phyloP scores from a whole-genome alignment of 2,888 invertebrate genomes.

The Isoperla grammatica region DNA sequence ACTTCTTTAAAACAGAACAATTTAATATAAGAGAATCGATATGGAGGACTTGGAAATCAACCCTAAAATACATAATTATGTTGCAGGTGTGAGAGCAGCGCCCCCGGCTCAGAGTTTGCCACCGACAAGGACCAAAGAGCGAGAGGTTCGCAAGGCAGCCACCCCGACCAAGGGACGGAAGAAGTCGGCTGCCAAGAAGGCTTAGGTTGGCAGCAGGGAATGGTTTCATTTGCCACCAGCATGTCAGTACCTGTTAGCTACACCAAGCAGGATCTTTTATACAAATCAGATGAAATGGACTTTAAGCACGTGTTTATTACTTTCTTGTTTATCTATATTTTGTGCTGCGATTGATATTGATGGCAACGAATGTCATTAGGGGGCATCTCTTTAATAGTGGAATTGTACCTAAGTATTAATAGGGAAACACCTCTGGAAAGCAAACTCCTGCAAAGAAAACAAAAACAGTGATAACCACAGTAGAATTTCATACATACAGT shows the following conservation, averaged over 20 bases:
- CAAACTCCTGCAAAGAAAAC: neutral
- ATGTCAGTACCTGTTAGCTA: conserved; percentile 21
- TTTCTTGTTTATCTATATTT: conserved; percentile 13
- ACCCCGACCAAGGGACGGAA: conserved; percentile 25
- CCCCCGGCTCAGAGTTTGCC: conserved; percentile 24
- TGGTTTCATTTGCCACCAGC: conserved; percentile 18
- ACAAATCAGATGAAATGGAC: conserved; percentile 23
- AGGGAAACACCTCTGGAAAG: neutral
- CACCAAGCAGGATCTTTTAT: conserved; percentile 25
- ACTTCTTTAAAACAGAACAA: too few species aligned
- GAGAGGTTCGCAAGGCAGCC: conserved; percentile 22
- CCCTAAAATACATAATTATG: too few species aligned
- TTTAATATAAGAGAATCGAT: too few species aligned
- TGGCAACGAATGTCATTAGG: conserved; percentile 18
- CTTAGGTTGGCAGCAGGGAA: conserved; percentile 24
- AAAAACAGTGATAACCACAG: conserved; percentile 14
- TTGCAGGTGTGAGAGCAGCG: conserved; percentile 21
- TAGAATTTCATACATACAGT: conserved; percentile 26
- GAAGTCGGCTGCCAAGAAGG: conserved; percentile 30
- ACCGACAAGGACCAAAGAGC: conserved; percentile 27
- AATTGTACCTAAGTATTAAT: conserved; percentile 12
- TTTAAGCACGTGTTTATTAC: conserved; percentile 18
- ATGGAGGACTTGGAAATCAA: too few species aligned
- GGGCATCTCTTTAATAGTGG: conserved; percentile 16
- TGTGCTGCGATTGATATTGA: conserved; percentile 23